Conservation (phyloP, 1,140 invertebrate genomes). For the Liolophura sinensis region DNA sequence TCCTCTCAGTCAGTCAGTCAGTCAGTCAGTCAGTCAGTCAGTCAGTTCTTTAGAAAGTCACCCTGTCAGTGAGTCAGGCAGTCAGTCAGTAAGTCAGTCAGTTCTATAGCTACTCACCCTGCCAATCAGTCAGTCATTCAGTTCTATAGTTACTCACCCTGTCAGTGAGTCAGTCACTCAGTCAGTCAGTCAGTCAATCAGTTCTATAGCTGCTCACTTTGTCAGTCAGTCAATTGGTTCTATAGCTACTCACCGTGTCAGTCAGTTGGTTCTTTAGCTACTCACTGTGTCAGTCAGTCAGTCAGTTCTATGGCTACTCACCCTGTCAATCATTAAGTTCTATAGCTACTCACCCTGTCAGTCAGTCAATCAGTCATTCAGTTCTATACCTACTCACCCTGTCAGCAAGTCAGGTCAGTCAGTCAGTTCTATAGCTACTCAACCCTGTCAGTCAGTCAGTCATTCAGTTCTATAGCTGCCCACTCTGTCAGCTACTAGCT, state of each 20-base stretch:
- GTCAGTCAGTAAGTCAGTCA: conserved; percentile 25
- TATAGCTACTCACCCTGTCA: no score
- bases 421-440: no score
- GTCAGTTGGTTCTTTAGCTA: conserved; percentile 23
- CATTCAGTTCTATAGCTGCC: no score
- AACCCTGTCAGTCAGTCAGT: no score
- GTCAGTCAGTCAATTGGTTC: conserved; percentile 24
- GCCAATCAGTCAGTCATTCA: conserved; percentile 21
- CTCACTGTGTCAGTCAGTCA: conserved; percentile 24
- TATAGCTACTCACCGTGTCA: conserved; percentile 20
- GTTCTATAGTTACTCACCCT: conserved; percentile 18
- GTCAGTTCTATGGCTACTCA: no score
- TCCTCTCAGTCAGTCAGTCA: conserved; percentile 5
- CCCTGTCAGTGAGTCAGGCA: conserved; percentile 19
- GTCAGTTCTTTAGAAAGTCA: conserved; percentile 14
- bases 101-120: conserved; percentile 19
- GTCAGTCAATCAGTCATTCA: conserved; percentile 24
- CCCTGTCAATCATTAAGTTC: no score
- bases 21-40: conserved; percentile 5
- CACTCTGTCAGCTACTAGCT: no score
- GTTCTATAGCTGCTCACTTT: conserved; percentile 18
- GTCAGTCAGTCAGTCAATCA: conserved; percentile 19
- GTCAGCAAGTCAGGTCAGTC: no score
- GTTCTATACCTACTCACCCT: no score
- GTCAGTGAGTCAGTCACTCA: no score